Conservation (phyloP, 2,797 vertebrate genomes). For the Cichlasoma orientale region DNA sequence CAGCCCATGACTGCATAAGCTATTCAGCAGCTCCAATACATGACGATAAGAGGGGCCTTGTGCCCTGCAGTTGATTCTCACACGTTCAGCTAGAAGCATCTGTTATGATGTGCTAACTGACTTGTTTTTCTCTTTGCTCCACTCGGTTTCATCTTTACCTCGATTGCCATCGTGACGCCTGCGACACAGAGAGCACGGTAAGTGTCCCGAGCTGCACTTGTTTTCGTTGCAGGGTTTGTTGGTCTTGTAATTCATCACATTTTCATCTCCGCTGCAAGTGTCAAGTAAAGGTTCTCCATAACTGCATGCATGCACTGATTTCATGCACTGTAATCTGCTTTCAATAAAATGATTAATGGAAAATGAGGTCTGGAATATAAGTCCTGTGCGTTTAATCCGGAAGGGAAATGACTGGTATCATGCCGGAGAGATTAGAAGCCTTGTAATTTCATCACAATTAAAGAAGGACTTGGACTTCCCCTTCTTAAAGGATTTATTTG, state of each 20-base stretch:
- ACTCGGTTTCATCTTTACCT: slow-evolving; percentile 60
- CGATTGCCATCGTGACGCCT: slow-evolving; percentile 36
- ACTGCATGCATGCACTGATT: slow-evolving; percentile 47
- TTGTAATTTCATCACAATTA: slow-evolving; percentile 84
- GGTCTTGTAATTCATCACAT: slow-evolving; percentile 49
- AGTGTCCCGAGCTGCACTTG: slow-evolving; percentile 61
- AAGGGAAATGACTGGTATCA: slow-evolving; percentile 77
- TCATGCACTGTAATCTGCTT: slow-evolving; percentile 66
- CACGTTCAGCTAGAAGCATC: slow-evolving; percentile 63
- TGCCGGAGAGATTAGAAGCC: slow-evolving; percentile 78
- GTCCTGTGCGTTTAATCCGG: slow-evolving; percentile 70
- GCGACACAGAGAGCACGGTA: slow-evolving; percentile 79
- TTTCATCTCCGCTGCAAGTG: slow-evolving; percentile 51
- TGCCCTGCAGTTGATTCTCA: slow-evolving; percentile 69
- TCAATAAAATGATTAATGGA: slow-evolving; percentile 75
- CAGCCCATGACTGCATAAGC: slow-evolving; percentile 72
- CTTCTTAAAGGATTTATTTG: slow-evolving; percentile 77
- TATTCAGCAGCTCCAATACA: slow-evolving; percentile 68
- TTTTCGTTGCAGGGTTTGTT: slow-evolving; percentile 38
- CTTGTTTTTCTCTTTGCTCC: slow-evolving; percentile 67
- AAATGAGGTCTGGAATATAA: slow-evolving; percentile 76
- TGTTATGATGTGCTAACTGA: slow-evolving; percentile 70
- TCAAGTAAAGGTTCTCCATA: slow-evolving; percentile 54
- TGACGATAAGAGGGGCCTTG: slow-evolving; percentile 65
- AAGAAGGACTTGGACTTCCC: slow-evolving; percentile 73